Percentiles rank a stretch among this genome's conserved stretches.
Conservation (phyloP, 2,888 invertebrate genomes). For the Hydriomena furcata region DNA sequence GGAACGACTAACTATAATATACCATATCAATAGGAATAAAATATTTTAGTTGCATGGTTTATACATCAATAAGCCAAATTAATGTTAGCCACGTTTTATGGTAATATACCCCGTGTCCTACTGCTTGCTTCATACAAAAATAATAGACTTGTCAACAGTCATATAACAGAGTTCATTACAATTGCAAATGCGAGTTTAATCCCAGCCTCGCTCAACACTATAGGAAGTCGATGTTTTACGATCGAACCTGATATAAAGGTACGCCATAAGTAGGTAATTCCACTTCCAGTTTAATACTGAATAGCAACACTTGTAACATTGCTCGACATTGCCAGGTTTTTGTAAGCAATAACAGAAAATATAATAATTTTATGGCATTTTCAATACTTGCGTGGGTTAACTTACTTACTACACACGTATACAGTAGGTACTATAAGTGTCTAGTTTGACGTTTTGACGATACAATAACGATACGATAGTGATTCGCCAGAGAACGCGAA, state of each 20-base stretch:
- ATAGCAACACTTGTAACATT: not conserved
- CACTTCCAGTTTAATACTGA: not conserved
- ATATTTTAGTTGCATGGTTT: conserved; percentile 20
- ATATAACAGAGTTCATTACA: conserved; percentile 55
- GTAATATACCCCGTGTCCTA: conserved; percentile 49
- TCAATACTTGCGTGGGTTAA: too few relatives aligned
- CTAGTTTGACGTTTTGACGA: too few relatives aligned
- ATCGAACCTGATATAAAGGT: not conserved
- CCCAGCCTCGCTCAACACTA: conserved; percentile 39
- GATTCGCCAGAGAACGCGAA: too few relatives aligned
- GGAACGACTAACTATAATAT: too few relatives aligned
- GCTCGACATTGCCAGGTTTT: not conserved
- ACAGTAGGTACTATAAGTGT: too few relatives aligned
- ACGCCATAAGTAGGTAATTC: not conserved
- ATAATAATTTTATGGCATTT: too few relatives aligned
- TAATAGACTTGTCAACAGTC: conserved; percentile 61
- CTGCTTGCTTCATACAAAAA: conserved; percentile 51
- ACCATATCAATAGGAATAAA: conserved; percentile 27
- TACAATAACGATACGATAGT: too few relatives aligned
- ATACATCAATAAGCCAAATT: conserved; percentile 59
- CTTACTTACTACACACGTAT: too few relatives aligned
- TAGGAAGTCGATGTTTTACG: conserved; percentile 37
- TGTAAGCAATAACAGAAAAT: too few relatives aligned
- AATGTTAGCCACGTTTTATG: conserved; percentile 62
- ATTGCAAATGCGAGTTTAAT: conserved; percentile 53